Percentiles rank a stretch among this genome's conserved stretches.
Conservation (phyloP, 1,140 invertebrate species). For the Monochamus saltuarius region DNA sequence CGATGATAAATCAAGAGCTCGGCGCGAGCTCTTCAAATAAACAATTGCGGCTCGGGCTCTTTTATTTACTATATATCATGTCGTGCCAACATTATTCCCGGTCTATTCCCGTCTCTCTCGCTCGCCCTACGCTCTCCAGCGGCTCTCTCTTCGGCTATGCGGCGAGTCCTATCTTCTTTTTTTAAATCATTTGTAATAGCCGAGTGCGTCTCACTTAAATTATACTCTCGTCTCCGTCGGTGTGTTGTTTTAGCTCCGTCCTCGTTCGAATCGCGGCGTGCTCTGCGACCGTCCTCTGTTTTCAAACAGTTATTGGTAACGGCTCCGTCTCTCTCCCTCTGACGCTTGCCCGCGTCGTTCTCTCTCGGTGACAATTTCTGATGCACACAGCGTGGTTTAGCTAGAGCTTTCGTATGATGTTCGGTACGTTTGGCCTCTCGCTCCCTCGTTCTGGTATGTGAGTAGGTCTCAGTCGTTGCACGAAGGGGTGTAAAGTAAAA, state of each 20-base stretch:
- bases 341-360: slow-evolving; percentile 4
- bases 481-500: slow-evolving; percentile 26
- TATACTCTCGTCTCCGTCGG: slow-evolving; percentile 30
- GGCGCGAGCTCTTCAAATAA: slow-evolving; percentile 21
- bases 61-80: slow-evolving; percentile 38
- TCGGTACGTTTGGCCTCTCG: slow-evolving; percentile 1
- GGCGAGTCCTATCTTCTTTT: slow-evolving; percentile 26
- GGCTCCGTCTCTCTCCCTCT: slow-evolving; percentile 9
- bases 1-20: too few relatives aligned
- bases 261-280: not conserved
- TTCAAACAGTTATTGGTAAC: slow-evolving; percentile 14
- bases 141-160: slow-evolving; percentile 13
- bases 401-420: slow-evolving; percentile 6
- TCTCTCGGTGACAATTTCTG: slow-evolving; percentile 19
- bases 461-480: slow-evolving; percentile 7
- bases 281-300: slow-evolving; percentile 2
- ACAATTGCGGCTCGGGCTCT: slow-evolving; percentile 22
- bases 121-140: not conserved
- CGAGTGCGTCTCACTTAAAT: slow-evolving; percentile 30
- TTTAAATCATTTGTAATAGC: slow-evolving; percentile 30
- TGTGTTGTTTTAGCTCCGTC: slow-evolving; percentile 24
- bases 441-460: slow-evolving; percentile 4
- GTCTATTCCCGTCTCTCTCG: slow-evolving; percentile 13
- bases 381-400: slow-evolving; percentile 1
- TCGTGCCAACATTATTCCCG: slow-evolving; percentile 26